phyloP scores from a whole-genome alignment of 2,797 vertebrate genomes.

The Vultur gryphus region DNA sequence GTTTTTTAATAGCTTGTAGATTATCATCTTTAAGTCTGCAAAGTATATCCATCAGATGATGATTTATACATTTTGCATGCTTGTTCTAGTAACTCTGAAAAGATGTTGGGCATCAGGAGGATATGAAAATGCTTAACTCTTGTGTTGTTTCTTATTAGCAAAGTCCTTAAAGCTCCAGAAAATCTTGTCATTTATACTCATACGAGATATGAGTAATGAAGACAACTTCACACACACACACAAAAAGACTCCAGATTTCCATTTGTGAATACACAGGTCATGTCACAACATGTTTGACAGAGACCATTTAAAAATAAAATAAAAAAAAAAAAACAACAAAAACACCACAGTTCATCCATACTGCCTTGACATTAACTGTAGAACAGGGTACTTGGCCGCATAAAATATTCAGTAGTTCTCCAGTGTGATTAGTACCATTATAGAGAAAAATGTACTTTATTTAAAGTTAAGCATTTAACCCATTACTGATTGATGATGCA shows the following conservation, averaged over 20 bases:
- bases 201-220: not conserved
- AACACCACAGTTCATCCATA: not conserved
- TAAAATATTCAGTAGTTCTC: not conserved
- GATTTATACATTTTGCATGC: not conserved
- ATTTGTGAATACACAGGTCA: not conserved
- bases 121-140: not conserved
- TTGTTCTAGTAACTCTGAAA: not conserved
- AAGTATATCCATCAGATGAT: not conserved
- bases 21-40: not conserved
- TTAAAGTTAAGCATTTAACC: conserved; percentile 3
- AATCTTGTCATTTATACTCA: not conserved
- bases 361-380: not conserved
- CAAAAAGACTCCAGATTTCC: not conserved
- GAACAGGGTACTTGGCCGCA: not conserved
- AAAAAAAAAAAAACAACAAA: not conserved
- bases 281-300: not conserved
- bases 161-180: not conserved
- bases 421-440: not conserved
- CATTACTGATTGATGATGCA: not conserved
- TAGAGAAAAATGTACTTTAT: not conserved
- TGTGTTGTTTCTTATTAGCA: not conserved
- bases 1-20: not conserved
- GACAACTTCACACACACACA: not conserved
- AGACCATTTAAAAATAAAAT: not conserved
- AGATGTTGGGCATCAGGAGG: not conserved